phyloP scores from a whole-genome alignment of 2,113 vertebrate genomes.

The Probosciger aterrimus region DNA sequence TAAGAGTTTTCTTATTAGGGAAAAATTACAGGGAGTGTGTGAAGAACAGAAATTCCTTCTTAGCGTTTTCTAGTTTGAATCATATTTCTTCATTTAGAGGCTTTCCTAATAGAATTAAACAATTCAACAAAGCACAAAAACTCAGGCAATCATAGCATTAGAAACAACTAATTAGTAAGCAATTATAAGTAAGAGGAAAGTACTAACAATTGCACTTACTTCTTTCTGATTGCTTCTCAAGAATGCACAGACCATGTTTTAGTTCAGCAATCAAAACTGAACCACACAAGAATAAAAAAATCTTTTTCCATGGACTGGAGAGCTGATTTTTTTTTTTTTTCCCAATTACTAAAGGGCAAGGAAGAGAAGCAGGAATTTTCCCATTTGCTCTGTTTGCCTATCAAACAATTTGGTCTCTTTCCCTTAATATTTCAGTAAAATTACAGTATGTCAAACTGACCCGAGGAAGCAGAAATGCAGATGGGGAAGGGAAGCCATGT shows the following conservation, averaged over 20 bases:
- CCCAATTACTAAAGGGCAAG: not conserved
- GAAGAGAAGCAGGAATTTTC: not conserved
- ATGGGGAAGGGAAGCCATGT: not conserved
- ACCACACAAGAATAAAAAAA: not conserved
- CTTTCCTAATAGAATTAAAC: not conserved
- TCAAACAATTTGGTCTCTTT: not conserved
- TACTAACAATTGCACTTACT: not conserved
- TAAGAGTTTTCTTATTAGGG: not conserved
- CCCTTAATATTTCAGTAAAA: not conserved
- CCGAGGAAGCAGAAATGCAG: not conserved
- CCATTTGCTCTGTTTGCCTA: not conserved
- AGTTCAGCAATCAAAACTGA: not conserved
- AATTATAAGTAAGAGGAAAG: not conserved
- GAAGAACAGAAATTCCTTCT: not conserved
- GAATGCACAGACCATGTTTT: not conserved
- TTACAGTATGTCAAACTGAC: not conserved
- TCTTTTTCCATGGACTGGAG: fast-evolving
- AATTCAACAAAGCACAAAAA: not conserved
- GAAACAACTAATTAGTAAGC: not conserved
- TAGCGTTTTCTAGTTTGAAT: not conserved
- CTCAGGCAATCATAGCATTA: not conserved
- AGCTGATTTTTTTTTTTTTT: not conserved
- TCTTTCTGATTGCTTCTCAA: not conserved
- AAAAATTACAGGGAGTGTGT: not conserved
- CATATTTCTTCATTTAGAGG: not conserved